phyloP scores from a whole-genome alignment of 2,888 invertebrate species.

The Drosophila diplacantha region DNA sequence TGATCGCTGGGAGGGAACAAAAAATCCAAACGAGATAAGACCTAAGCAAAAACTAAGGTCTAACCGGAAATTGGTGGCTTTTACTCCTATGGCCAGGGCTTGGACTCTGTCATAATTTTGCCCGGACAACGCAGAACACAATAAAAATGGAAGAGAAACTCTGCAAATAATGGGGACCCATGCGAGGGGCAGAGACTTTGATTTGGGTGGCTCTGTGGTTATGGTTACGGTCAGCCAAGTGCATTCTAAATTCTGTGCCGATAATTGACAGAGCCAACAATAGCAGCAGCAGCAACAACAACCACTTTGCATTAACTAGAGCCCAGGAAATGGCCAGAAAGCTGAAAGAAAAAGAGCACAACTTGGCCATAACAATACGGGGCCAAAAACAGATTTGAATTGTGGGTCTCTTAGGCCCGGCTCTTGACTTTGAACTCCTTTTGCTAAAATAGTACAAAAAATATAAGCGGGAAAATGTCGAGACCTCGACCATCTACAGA shows the following conservation, averaged over 20 bases:
- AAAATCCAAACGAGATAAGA: slow-evolving; percentile 17
- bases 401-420: slow-evolving; percentile 40
- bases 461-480: not conserved
- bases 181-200: slow-evolving; percentile 33
- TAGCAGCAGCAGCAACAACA: slow-evolving; percentile 27
- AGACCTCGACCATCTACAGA: slow-evolving; percentile 15
- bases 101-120: slow-evolving; percentile 51
- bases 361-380: slow-evolving; percentile 47
- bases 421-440: slow-evolving; percentile 49
- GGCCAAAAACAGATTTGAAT: slow-evolving; percentile 45
- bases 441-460: slow-evolving; percentile 4
- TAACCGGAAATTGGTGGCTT: slow-evolving; percentile 66
- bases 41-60: slow-evolving; percentile 30
- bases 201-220: slow-evolving; percentile 65
- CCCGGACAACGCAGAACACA: slow-evolving; percentile 20
- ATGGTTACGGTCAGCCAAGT: slow-evolving; percentile 42
- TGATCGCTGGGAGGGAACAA: not conserved
- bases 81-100: slow-evolving; percentile 34
- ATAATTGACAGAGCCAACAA: slow-evolving; percentile 71
- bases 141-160: slow-evolving; percentile 6
- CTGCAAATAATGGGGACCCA: slow-evolving; percentile 2
- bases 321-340: slow-evolving; percentile 32
- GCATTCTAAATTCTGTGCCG: slow-evolving; percentile 69
- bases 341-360: slow-evolving; percentile 12
- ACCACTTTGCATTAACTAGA: slow-evolving; percentile 53